Evolutionary conservation across 2,888 invertebrate species (phyloP).

Genomic region (Rutpela maculata): DNA sequence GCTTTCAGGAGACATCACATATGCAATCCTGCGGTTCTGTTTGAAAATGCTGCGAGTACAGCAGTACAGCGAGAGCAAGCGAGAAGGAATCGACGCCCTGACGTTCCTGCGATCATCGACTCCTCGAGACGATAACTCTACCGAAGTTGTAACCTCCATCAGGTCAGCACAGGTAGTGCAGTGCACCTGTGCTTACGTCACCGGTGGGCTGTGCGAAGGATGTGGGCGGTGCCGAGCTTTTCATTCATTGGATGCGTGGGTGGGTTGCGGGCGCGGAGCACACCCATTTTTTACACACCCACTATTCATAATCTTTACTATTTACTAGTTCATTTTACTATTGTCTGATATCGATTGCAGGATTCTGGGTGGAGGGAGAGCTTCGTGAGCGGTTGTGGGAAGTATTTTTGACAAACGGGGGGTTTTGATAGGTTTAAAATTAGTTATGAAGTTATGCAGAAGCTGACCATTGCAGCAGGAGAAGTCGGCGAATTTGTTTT

Average conservation of each 20-base stretch:
- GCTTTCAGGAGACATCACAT: too few relatives aligned
- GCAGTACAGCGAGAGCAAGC: background rate
- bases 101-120: conserved; percentile 15
- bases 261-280: conserved; percentile 63
- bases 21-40: too few relatives aligned
- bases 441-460: background rate
- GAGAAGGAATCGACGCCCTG: background rate
- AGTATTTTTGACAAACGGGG: background rate
- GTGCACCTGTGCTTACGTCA: conserved; percentile 68
- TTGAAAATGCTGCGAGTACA: background rate
- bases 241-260: conserved; percentile 68
- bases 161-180: conserved; percentile 59
- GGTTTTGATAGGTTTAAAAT: background rate
- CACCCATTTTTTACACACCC: conserved; percentile 58
- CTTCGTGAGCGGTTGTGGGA: background rate
- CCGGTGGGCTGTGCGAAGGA: conserved; percentile 60
- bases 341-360: conserved; percentile 40
- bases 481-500: background rate
- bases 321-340: conserved; percentile 42
- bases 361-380: background rate
- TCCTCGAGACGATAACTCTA: background rate
- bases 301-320: conserved; percentile 42
- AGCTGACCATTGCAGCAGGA: background rate
- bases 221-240: conserved; percentile 62
- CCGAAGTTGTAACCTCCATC: conserved; percentile 33